phyloP scores from a whole-genome alignment of 2,113 vertebrate genomes.

The Malurus alboscapulatus region DNA sequence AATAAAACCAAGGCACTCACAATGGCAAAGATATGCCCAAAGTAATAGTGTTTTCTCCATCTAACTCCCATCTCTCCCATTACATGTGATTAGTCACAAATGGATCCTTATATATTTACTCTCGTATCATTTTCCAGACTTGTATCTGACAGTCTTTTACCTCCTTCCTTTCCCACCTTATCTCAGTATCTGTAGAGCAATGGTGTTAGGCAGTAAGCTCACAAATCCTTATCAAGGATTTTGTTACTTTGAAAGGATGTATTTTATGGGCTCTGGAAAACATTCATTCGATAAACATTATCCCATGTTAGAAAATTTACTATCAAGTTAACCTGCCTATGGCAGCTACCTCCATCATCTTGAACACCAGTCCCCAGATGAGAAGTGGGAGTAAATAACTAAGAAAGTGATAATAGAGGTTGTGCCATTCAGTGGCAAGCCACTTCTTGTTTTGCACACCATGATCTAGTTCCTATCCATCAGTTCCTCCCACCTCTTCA shows the following conservation, averaged over 20 bases:
- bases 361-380: not conserved
- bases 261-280: not conserved
- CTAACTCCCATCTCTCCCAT: not conserved
- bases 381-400: constrained; percentile 35
- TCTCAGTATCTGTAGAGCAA: not conserved
- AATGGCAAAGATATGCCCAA: not conserved
- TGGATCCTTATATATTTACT: not conserved
- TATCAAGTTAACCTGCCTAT: not conserved
- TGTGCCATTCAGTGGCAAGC: constrained; percentile 26
- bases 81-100: not conserved
- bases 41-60: not conserved
- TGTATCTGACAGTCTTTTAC: not conserved
- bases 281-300: not conserved
- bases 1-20: not conserved
- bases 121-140: not conserved
- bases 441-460: constrained; percentile 6
- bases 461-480: constrained; percentile 1
- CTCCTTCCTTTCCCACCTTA: not conserved
- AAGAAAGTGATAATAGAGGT: constrained; percentile 50
- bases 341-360: not conserved
- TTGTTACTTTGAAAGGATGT: not conserved
- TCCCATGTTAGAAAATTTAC: not conserved
- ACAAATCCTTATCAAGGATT: not conserved
- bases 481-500: constrained; percentile 33
- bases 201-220: not conserved